Conservation (phyloP, 2,888 invertebrate genomes). For the Himalopsyche japonica region DNA sequence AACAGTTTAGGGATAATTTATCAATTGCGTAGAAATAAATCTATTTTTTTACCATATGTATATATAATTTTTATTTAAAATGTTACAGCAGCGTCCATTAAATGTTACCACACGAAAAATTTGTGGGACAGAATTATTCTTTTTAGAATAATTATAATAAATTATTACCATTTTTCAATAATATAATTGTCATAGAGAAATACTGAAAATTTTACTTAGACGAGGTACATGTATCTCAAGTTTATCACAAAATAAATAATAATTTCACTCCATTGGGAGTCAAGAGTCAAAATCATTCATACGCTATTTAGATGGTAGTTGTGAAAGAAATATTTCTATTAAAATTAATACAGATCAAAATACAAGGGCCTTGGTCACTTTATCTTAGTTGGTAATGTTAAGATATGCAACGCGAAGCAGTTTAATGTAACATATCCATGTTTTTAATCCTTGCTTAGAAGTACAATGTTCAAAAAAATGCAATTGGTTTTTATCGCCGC, state of each 20-base stretch:
- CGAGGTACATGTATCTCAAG: background rate
- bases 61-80: background rate
- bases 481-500: background rate
- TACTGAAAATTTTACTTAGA: background rate
- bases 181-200: background rate
- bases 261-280: background rate
- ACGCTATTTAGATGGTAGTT: background rate
- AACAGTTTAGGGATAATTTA: background rate
- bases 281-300: background rate
- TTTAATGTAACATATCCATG: background rate
- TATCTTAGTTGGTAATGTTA: background rate
- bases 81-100: conserved; percentile 1
- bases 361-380: background rate
- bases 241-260: background rate
- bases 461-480: background rate
- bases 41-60: background rate
- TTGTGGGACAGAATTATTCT: background rate
- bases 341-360: background rate
- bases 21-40: background rate
- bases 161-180: background rate
- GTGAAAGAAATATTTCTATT: background rate
- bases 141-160: background rate
- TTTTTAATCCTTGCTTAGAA: background rate
- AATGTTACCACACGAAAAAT: background rate
- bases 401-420: background rate